Conservation (phyloP, 2,113 vertebrate genomes). For the Pseudorhombus dupliciocellatus region DNA sequence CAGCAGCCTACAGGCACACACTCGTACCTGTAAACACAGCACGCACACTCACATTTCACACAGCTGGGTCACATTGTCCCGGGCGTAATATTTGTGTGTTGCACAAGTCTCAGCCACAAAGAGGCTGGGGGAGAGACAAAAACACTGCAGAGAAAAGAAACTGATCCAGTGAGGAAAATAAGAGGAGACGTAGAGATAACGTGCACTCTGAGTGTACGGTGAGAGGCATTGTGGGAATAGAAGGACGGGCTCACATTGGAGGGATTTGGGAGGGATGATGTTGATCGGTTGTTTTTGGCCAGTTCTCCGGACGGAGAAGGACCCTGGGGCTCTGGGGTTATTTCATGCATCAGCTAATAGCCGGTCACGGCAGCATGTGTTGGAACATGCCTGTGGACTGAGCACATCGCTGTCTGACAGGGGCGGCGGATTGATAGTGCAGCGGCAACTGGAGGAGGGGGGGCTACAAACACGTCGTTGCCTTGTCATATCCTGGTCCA, state of each 20-base stretch:
- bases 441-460: constrained; percentile 53
- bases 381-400: constrained; percentile 60
- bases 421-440: constrained; percentile 59
- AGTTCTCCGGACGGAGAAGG: constrained; percentile 15
- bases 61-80: constrained; percentile 42
- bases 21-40: constrained; percentile 38
- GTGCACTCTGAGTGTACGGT: constrained; percentile 22
- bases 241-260: constrained; percentile 20
- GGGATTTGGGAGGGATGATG: constrained; percentile 40
- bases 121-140: constrained; percentile 10
- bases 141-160: background rate
- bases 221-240: constrained; percentile 12
- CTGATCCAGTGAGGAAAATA: constrained; percentile 43
- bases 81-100: constrained; percentile 25
- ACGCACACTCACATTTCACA: constrained; percentile 45
- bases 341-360: constrained; percentile 13
- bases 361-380: constrained; percentile 52
- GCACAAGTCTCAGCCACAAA: constrained; percentile 54
- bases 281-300: constrained; percentile 3
- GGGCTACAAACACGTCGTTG: constrained; percentile 4
- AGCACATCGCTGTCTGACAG: constrained; percentile 52
- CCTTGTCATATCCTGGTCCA: constrained; percentile 47
- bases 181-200: constrained; percentile 42
- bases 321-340: background rate
- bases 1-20: constrained; percentile 15